phyloP scores from a whole-genome alignment of 1,140 invertebrate genomes.

The Zaprionus inermis region DNA sequence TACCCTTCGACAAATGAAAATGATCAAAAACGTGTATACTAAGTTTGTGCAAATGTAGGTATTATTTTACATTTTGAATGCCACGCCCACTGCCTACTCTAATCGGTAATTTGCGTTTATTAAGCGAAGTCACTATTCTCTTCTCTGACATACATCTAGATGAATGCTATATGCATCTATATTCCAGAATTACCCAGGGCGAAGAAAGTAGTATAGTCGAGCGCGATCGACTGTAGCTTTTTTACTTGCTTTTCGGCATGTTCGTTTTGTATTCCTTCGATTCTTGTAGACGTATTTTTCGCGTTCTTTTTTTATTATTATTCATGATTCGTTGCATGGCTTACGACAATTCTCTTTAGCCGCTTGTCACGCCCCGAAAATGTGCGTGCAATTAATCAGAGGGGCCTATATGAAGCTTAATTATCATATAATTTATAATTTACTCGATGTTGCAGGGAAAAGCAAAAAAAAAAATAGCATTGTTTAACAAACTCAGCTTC shows the following conservation, averaged over 20 bases:
- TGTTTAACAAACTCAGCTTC: not conserved
- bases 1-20: no score
- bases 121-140: no score
- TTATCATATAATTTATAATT: constrained; percentile 4
- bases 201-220: no score
- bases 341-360: constrained; percentile 56
- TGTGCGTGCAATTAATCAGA: constrained; percentile 61
- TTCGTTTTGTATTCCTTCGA: not conserved
- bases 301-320: constrained; percentile 44
- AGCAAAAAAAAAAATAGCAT: not conserved
- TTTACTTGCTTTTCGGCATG: not conserved
- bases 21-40: no score
- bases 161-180: no score
- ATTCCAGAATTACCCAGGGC: no score
- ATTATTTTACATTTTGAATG: no score
- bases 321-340: constrained; percentile 66
- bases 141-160: no score
- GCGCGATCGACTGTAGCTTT: not conserved
- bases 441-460: not conserved
- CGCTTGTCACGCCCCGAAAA: constrained; percentile 56
- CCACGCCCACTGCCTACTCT: no score
- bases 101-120: no score
- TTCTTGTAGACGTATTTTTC: not conserved
- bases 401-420: not conserved
- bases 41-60: no score